Evolutionary conservation across 2,797 vertebrate genomes (phyloP).

Genomic region (Pangasius larnaudii): DNA sequence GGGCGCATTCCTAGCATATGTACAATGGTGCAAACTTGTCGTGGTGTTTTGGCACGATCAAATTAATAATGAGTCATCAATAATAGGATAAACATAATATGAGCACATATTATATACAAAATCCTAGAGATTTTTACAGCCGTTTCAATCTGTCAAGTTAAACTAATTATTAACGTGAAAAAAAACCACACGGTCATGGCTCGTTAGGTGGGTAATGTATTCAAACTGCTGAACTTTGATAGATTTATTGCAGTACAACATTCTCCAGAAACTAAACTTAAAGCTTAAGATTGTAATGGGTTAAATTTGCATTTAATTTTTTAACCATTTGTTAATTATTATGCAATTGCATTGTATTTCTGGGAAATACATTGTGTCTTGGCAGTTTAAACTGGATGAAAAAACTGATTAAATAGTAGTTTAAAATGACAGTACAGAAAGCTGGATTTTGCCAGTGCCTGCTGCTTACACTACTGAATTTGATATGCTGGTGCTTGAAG

Average conservation of each 20-base stretch:
- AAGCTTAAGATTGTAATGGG: not conserved
- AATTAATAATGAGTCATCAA: not conserved
- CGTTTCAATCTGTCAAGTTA: not conserved
- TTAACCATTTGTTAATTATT: not conserved
- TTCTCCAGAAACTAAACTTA: not conserved
- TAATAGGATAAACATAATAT: not conserved
- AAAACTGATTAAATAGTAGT: not conserved
- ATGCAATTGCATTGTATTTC: not conserved
- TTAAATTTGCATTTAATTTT: not conserved
- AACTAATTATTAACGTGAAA: not conserved
- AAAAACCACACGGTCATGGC: not conserved
- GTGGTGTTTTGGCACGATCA: not conserved
- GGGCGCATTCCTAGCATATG: slow-evolving; percentile 2
- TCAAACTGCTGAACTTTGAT: not conserved
- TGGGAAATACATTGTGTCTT: not conserved
- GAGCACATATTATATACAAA: not conserved
- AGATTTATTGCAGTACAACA: slow-evolving; percentile 18
- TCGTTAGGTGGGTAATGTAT: slow-evolving; percentile 1
- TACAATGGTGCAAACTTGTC: not conserved
- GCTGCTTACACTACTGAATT: slow-evolving; percentile 64
- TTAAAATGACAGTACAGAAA: not conserved
- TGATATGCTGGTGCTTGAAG: slow-evolving; percentile 58
- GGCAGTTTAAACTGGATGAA: not conserved
- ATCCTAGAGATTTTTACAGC: not conserved
- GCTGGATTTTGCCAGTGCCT: slow-evolving; percentile 39